Evolutionary conservation across 2,888 invertebrate species (phyloP).

Genomic region (Patella pellucida): DNA sequence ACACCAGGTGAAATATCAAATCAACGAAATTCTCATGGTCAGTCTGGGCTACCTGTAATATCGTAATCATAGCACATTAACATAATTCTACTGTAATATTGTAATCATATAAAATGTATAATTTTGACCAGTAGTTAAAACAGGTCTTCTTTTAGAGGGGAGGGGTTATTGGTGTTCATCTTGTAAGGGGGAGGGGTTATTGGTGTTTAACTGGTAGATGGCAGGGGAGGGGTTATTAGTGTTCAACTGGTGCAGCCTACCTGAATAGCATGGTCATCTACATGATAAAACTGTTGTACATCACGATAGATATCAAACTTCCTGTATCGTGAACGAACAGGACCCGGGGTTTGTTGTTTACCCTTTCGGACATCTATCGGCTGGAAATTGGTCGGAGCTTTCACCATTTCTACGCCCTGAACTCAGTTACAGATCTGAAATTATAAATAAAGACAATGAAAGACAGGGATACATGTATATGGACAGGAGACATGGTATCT

Average conservation of each 20-base stretch:
- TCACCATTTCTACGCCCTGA: conserved; percentile 38
- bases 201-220: too few species aligned
- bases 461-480: too few species aligned
- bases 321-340: conserved; percentile 66
- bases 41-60: conserved; percentile 66
- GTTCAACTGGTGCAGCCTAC: conserved; percentile 42
- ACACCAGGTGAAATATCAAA: conserved; percentile 69
- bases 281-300: conserved; percentile 64
- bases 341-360: conserved; percentile 56
- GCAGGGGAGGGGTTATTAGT: too few species aligned
- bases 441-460: too few species aligned
- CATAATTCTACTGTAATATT: not conserved
- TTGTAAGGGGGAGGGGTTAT: too few species aligned
- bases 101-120: too few species aligned
- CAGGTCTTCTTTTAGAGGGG: too few species aligned
- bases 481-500: too few species aligned
- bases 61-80: not conserved
- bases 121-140: too few species aligned
- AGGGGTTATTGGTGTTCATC: too few species aligned
- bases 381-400: conserved; percentile 61
- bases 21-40: conserved; percentile 69
- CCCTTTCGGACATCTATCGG: conserved; percentile 56
- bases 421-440: too few species aligned
- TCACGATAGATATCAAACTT: conserved; percentile 70
- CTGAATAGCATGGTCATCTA: conserved; percentile 69